Base-by-base conservation (phyloP, 2,888 invertebrate species). In the Apamea sordens region DNA sequence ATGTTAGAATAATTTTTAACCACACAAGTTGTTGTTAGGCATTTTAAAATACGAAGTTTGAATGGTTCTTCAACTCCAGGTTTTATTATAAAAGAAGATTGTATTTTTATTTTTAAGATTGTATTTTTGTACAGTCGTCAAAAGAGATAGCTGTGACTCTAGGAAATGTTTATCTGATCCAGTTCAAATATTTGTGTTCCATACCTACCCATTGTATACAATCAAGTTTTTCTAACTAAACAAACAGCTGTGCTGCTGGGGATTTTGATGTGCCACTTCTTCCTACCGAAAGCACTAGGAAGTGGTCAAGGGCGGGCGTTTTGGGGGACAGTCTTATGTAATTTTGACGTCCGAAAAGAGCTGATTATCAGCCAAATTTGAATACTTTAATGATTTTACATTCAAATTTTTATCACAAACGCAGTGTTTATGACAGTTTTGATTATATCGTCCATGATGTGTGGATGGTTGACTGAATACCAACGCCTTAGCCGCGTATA, bases 1-100 rank as follows among this genome's bases (percentile, higher is more conserved):
- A 82, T 64, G n/a, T 41, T 71, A 68, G 79, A 71, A 74, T 44
- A 56, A 74, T 73, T 71, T 84, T 85, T 69, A 61, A 64, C n/a
- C 44, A 50, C 59, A 69, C 67, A 73, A 64, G 36, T 50, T 64
- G 56, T 74, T 59, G n/a, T 41, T 63, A 86, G 61, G 63, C n/a
- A 0, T 64, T 50, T 32, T 0, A 24, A 68, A 63, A 63, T 79
- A n/a, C 13, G 7, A 44, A 2, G 21, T 50, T 11, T n/a, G 6
- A 18, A 47, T 56, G 10, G 7, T 56, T 10, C 21, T 56, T n/a
- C 82, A 18, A 28, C 8, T 76, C 18, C 28, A 63, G 41, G 28
- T 10, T 18, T 76, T 24, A 0, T 24, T 53, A 6, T 21, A 18
- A 24, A 18, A 50, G 10, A 21, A 61, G 6, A 41, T 18, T 2